A percentile compares a stretch with the other conserved stretches of the same genome.
Conservation (phyloP, 2,797 vertebrate genomes). For the Spea hammondii region DNA sequence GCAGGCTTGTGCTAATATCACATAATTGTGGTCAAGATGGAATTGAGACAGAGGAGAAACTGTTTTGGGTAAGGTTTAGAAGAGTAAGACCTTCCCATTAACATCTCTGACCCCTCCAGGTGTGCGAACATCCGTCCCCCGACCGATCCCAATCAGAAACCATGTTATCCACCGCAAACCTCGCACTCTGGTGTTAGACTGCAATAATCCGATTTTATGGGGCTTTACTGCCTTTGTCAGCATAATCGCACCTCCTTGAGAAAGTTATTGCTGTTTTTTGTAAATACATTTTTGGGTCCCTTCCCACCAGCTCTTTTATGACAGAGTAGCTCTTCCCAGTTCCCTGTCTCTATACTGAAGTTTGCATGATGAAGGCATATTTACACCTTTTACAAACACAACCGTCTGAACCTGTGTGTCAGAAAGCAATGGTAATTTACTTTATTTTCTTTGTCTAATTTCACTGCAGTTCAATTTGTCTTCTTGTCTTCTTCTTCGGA, state of each 20-base stretch:
- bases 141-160: conserved; percentile 16
- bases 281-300: conserved; percentile 36
- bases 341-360: conserved; percentile 12
- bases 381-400: not conserved
- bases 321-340: conserved; percentile 29
- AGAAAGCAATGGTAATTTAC: too few relatives aligned
- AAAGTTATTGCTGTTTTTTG: conserved; percentile 46
- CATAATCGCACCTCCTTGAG: conserved; percentile 42
- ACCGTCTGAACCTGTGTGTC: not conserved
- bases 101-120: conserved; percentile 34
- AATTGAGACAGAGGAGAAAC: not conserved
- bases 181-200: conserved; percentile 39
- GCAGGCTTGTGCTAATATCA: too few relatives aligned
- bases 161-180: conserved; percentile 30
- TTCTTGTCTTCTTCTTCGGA: too few relatives aligned
- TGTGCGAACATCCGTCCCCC: conserved; percentile 30
- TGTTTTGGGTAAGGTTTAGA: not conserved
- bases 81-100: not conserved
- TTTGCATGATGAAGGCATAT: not conserved
- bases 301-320: conserved; percentile 18
- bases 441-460: too few relatives aligned
- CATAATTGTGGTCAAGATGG: not conserved
- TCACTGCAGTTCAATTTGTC: too few relatives aligned
- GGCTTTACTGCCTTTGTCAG: conserved; percentile 47
- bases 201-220: conserved; percentile 47